phyloP scores from a whole-genome alignment of 2,888 invertebrate species.

The Polymixis flavicincta region DNA sequence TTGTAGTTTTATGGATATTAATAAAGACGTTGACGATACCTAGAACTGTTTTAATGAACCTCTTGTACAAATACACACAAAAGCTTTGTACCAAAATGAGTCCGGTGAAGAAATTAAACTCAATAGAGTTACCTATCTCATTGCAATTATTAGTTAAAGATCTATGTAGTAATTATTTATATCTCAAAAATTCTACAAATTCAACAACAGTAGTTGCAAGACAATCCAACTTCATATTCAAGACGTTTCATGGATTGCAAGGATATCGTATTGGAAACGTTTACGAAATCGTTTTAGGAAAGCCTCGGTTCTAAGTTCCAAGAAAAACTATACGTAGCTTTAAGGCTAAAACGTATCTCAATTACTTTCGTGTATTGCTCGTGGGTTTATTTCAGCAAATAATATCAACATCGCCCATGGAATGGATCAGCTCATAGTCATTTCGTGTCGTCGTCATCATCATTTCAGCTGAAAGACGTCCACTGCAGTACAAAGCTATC shows the following conservation, averaged over 20 bases:
- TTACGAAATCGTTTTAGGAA: neutral
- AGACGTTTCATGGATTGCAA: neutral
- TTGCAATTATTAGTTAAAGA: neutral
- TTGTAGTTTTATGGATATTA: neutral
- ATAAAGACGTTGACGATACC: neutral
- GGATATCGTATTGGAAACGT: neutral
- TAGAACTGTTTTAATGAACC: neutral
- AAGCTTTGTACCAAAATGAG: neutral
- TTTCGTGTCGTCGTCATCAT: neutral
- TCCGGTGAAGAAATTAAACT: neutral
- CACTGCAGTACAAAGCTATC: neutral
- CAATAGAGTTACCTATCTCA: neutral
- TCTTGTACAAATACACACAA: neutral
- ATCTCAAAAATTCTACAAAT: neutral
- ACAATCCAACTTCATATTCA: neutral
- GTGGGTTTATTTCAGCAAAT: constrained; percentile 5
- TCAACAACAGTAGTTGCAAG: neutral
- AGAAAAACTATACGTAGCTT: constrained; percentile 19
- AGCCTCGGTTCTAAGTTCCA: neutral
- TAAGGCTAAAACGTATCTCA: neutral
- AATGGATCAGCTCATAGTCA: neutral
- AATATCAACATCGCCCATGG: neutral
- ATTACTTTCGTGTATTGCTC: constrained; percentile 15
- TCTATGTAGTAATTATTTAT: neutral
- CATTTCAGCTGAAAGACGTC: neutral